These are phyloP conservation scores for Prunella fulvescens DNA, from an alignment of 2,113 vertebrate genomes.

Conservation along the genomic window DNA sequence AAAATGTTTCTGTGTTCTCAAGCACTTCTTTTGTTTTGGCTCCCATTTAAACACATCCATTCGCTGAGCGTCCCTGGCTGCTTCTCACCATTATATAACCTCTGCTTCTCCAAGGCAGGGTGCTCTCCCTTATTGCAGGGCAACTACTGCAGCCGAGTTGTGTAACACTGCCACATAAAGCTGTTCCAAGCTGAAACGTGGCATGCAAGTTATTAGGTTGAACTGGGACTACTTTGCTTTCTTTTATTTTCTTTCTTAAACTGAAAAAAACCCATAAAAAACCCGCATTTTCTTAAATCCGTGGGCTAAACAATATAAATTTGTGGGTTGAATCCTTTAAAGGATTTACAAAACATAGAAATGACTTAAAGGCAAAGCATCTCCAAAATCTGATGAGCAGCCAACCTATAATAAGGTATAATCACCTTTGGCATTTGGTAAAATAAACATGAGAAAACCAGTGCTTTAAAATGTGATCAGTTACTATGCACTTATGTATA, in stretches of 20 bases:
- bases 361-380: background rate
- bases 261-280: background rate
- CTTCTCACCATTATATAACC: constrained; percentile 34
- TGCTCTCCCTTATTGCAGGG: constrained; percentile 41
- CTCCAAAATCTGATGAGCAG: background rate
- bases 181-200: constrained; percentile 41
- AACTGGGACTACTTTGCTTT: background rate
- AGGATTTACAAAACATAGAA: background rate
- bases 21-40: constrained; percentile 28
- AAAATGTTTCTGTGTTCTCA: background rate
- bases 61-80: background rate
- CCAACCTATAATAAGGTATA: background rate
- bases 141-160: constrained; percentile 5
- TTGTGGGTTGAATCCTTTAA: background rate
- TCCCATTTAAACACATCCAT: background rate
- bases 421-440: background rate
- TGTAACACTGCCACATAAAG: constrained; percentile 17
- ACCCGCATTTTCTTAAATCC: background rate
- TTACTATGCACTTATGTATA: background rate
- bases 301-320: background rate
- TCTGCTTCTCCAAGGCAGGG: constrained; percentile 39
- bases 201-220: constrained; percentile 33
- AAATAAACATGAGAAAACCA: background rate
- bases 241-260: background rate
- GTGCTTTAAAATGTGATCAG: background rate